Evolutionary conservation across 1,140 invertebrate genomes (phyloP), one percentile per base, ranked within the genome.

Genomic region (Monomorium pharaonis): DNA sequence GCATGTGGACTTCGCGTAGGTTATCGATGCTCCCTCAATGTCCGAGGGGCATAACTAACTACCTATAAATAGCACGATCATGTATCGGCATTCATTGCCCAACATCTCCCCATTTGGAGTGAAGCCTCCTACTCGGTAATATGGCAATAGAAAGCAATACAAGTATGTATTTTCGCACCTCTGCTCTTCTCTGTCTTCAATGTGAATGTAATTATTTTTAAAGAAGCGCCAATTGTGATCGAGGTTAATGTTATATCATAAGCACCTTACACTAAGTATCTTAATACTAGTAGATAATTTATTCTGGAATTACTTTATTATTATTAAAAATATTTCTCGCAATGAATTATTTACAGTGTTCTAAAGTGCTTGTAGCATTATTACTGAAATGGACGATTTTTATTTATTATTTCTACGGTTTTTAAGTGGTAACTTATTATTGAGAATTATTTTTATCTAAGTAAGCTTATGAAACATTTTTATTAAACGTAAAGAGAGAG

Each of bases 1-100:
- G 90, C 91, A 92, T 91, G 89, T 88, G 88, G 89, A 92, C 91
- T 92, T 86, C 90, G 54, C 67, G 76, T 87, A 93, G 85, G 90
- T 92, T 92, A 92, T 92, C 87, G 80, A 90, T 90, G 78, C 63
- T 69, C 89, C 85, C 86, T 89, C 86, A 84, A 86, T 81, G 75
- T 89, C 76, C 85, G 65, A 69, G 60, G 87, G 85, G 78, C 44
- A 75, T 54, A 83, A 65, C 88, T 89, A 89, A 89, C 89, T 90
- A 77, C 85, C 88, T 76, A 90, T 90, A 90, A 90, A 90, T 90
- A 87, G 88, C 75, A 62, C 78, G 89, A 90, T 90, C 89, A 90
- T 89, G 78, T 86, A 86, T 85, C 63, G 88, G 75, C 86, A 90
- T 90, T 90, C 89, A 90, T 90, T 87, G 88, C 54, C 30, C 44